These are phyloP conservation scores for Pocota personata DNA, from an alignment of 2,888 invertebrate genomes.

Conservation along the genomic window DNA sequence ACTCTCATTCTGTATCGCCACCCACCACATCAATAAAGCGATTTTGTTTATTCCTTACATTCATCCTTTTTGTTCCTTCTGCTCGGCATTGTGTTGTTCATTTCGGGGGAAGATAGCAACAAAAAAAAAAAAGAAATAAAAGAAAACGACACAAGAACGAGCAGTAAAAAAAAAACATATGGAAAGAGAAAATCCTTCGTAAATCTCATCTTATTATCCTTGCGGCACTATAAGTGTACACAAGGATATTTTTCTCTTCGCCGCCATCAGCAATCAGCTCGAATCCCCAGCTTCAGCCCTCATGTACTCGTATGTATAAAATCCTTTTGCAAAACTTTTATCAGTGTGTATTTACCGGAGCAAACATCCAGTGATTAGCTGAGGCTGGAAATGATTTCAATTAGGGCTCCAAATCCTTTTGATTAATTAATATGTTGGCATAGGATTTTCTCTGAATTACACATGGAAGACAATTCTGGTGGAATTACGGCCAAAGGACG, in stretches of 20 bases:
- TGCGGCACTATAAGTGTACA: conserved; percentile 72
- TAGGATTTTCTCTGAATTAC: conserved; percentile 66
- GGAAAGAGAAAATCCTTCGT: conserved; percentile 62
- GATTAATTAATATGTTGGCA: conserved; percentile 72
- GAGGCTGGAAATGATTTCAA: conserved; percentile 71
- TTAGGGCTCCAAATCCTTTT: conserved; percentile 71
- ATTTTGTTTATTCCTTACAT: conserved; percentile 65
- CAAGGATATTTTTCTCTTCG: conserved; percentile 57
- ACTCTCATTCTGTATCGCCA: conserved; percentile 5
- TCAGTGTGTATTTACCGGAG: conserved; percentile 65
- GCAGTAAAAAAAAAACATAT: conserved; percentile 38
- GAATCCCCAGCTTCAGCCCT: neutral
- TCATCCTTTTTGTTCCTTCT: conserved; percentile 30
- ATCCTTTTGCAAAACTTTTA: conserved; percentile 56
- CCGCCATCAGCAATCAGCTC: conserved; percentile 56
- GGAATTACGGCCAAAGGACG: conserved; percentile 44
- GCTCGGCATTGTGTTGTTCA: neutral
- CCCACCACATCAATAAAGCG: conserved; percentile 66
- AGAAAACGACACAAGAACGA: conserved; percentile 42
- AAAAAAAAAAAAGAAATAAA: conserved; percentile 35
- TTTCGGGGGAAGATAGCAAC: neutral
- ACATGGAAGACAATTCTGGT: conserved; percentile 51
- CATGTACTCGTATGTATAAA: neutral
- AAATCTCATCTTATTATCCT: conserved; percentile 73
- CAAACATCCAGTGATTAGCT: conserved; percentile 70